Conservation (phyloP, 2,888 invertebrate species). For the Venustoraphidia nigricollis region DNA sequence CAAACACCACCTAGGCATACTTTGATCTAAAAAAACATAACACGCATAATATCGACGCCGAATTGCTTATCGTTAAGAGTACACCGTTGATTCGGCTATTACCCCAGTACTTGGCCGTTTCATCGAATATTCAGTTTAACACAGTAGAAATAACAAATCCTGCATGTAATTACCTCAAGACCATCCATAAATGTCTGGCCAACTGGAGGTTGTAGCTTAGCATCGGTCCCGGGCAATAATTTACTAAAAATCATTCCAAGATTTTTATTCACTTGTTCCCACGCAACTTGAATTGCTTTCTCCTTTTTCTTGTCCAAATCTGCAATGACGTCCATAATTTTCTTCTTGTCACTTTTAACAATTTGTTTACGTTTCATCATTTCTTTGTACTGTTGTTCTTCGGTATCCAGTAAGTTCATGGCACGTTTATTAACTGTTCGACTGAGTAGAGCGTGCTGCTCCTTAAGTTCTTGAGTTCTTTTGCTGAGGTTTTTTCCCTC, state of each 20-base stretch:
- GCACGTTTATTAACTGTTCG: constrained; percentile 66
- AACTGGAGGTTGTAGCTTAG: constrained; percentile 65
- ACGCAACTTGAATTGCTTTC: constrained; percentile 63
- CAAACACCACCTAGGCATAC: constrained; percentile 86
- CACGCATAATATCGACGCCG: background rate
- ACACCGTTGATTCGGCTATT: too few species aligned
- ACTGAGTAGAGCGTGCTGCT: constrained; percentile 48
- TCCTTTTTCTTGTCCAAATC: constrained; percentile 87
- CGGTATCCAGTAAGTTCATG: constrained; percentile 70
- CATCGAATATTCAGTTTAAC: too few species aligned
- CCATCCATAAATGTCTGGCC: constrained; percentile 67
- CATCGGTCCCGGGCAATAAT: constrained; percentile 79
- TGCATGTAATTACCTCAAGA: constrained; percentile 52
- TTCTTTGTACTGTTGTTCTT: constrained; percentile 62
- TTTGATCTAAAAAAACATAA: constrained; percentile 37
- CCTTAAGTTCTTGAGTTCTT: constrained; percentile 37
- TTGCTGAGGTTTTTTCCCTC: constrained; percentile 32
- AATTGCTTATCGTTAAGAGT: too few species aligned
- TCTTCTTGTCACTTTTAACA: constrained; percentile 57
- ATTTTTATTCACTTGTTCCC: constrained; percentile 77
- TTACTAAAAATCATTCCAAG: constrained; percentile 90
- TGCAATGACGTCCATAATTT: constrained; percentile 61
- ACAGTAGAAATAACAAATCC: background rate
- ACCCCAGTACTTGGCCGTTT: too few species aligned
- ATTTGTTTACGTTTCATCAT: constrained; percentile 46